A percentile compares a stretch with the other conserved stretches of the same genome.
Conservation (phyloP, 2,113 vertebrate genomes). For the Electrona antarctica region DNA sequence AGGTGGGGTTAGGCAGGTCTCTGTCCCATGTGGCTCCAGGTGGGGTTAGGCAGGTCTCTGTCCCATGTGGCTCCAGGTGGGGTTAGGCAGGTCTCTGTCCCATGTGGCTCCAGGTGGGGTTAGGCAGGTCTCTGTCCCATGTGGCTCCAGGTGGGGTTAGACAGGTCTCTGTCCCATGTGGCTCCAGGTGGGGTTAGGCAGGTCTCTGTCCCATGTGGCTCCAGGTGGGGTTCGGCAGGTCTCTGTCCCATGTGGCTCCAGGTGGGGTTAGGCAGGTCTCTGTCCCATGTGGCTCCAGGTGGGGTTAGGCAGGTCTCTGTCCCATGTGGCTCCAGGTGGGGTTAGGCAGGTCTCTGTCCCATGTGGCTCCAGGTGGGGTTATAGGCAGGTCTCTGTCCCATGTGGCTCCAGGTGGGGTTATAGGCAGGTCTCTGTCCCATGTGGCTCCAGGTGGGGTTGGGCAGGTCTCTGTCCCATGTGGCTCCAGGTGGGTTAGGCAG, state of each 20-base stretch:
- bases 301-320: neutral
- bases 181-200: neutral
- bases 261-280: neutral
- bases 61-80: constrained; percentile 10
- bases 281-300: constrained; percentile 8
- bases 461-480: neutral
- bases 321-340: constrained; percentile 9
- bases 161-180: neutral
- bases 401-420: constrained; percentile 7
- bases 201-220: neutral
- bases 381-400: neutral
- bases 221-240: neutral
- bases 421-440: neutral
- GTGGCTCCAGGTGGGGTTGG: constrained; percentile 1
- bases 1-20: neutral
- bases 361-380: constrained; percentile 5
- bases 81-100: neutral
- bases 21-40: constrained; percentile 2
- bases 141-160: constrained; percentile 4
- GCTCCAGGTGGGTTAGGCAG: neutral
- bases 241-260: neutral
- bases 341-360: neutral
- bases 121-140: neutral
- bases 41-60: neutral
- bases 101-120: constrained; percentile 7